Evolutionary conservation across 2,888 invertebrate genomes (phyloP).

Genomic region (Torymus auratus): DNA sequence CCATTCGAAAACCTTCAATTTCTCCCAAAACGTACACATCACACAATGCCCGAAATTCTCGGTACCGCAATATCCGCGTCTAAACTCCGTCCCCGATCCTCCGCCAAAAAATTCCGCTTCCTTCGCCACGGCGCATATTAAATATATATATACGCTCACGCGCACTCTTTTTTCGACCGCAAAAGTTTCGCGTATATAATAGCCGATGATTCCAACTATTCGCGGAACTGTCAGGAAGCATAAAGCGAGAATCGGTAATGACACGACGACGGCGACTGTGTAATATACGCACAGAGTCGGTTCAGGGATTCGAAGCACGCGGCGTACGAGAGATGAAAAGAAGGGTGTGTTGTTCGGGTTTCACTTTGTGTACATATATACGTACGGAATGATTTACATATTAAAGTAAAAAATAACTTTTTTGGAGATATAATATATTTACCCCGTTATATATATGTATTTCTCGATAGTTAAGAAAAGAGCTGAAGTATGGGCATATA

Average conservation of each 20-base stretch:
- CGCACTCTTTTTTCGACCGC: conserved; percentile 3
- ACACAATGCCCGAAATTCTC: neutral
- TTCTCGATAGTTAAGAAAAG: too few relatives aligned
- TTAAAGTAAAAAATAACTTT: too few relatives aligned
- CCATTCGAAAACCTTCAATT: conserved; percentile 6
- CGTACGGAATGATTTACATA: too few relatives aligned
- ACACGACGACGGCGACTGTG: too few relatives aligned
- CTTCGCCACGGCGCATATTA: conserved; percentile 10
- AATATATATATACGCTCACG: neutral
- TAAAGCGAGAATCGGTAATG: neutral
- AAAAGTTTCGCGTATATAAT: conserved; percentile 14
- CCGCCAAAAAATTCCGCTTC: conserved; percentile 3
- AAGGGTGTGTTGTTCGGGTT: too few relatives aligned
- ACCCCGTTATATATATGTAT: too few relatives aligned
- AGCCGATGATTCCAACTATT: neutral
- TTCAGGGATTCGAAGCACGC: conserved; percentile 39
- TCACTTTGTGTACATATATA: too few relatives aligned
- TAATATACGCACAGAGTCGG: too few relatives aligned
- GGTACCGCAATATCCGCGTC: neutral
- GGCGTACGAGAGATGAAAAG: neutral
- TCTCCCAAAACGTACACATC: neutral
- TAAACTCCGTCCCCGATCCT: conserved; percentile 15
- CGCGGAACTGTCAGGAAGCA: neutral
- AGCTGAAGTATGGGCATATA: too few relatives aligned
- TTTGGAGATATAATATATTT: too few relatives aligned